Evolutionary conservation across 2,113 vertebrate species (phyloP).

Genomic region (Salvelinus sp.): DNA sequence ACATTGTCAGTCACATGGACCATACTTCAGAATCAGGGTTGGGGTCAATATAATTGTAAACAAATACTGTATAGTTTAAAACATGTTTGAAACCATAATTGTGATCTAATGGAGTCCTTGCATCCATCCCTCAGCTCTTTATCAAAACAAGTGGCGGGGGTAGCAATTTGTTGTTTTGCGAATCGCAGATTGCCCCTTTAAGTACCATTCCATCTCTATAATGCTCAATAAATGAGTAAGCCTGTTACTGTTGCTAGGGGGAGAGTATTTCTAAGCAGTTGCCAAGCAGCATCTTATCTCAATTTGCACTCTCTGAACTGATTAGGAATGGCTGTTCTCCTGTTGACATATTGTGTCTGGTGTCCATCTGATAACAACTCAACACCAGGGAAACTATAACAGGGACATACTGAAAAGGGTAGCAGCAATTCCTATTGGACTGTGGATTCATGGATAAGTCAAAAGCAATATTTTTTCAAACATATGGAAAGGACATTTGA

Average conservation of each 20-base stretch:
- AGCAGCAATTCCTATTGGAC: too few relatives aligned
- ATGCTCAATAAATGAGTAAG: too few relatives aligned
- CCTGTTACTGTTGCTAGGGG: neutral
- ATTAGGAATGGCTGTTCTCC: neutral
- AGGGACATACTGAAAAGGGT: neutral
- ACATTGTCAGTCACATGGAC: neutral
- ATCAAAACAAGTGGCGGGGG: too few relatives aligned
- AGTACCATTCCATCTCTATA: too few relatives aligned
- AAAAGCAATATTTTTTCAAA: neutral
- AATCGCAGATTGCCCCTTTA: neutral
- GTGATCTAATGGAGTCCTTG: too few relatives aligned
- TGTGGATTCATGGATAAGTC: neutral
- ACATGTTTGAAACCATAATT: too few relatives aligned
- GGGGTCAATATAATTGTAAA: too few relatives aligned
- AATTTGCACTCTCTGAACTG: neutral
- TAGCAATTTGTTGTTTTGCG: too few relatives aligned
- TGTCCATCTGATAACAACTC: neutral
- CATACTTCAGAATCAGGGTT: too few relatives aligned
- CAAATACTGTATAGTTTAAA: too few relatives aligned
- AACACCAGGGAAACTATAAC: neutral
- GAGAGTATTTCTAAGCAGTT: neutral
- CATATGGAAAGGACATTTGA: neutral
- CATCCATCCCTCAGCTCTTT: too few relatives aligned
- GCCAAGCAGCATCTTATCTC: neutral
- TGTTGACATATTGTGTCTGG: neutral